Base-by-base conservation (phyloP, 2,113 vertebrate species). In the Dicentrarchus labrax region DNA sequence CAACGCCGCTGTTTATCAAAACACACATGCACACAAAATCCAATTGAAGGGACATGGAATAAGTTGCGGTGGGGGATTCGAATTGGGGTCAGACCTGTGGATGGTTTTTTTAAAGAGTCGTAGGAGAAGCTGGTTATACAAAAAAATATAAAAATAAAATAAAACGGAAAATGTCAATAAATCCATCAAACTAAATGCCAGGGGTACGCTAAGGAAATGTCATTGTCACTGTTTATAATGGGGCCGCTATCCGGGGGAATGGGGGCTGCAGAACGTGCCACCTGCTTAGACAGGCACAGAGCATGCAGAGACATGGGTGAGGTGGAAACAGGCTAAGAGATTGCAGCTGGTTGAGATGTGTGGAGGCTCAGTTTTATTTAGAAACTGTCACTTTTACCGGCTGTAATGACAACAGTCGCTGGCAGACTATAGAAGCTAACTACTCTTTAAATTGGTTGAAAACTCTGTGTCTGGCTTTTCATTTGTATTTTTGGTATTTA, bases 141-240 rank as follows among this genome's bases (percentile, higher is more conserved):
- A 30, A 64, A 43, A 68, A 80, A 83, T 12, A 83, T 50, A 67
- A 73, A 45, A 54, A 72, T 51, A 68, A 76, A 83, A 83, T 45
- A 67, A 76, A 85, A 74, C 56, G 51, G 43, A 38, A 87, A 88
- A 92, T 92, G 87, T 93, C 92, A 90, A 93, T 94, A 90, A 92
- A 93, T 94, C 86, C 83, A 89, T 93, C 83, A 84, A 78, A 61
- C 84, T 85, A 94, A 95, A 95, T 94, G 94, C 82, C 94, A 95
- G 78, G 72, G 64, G 61, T 43, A 38, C 85, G 87, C 82, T 80
- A n/a, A 78, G 90, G 84, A 94, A 94, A 95, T 94, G 91, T 91
- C 93, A 92, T 65, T 88, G 83, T 30, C 30, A 48, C 57, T 84
- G 72, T 89, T 94, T 89, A 88, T 90, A 90, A 90, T 86, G 74